Conservation (phyloP, 23 tunicate genomes). For the Oikopleura dioica region DNA sequence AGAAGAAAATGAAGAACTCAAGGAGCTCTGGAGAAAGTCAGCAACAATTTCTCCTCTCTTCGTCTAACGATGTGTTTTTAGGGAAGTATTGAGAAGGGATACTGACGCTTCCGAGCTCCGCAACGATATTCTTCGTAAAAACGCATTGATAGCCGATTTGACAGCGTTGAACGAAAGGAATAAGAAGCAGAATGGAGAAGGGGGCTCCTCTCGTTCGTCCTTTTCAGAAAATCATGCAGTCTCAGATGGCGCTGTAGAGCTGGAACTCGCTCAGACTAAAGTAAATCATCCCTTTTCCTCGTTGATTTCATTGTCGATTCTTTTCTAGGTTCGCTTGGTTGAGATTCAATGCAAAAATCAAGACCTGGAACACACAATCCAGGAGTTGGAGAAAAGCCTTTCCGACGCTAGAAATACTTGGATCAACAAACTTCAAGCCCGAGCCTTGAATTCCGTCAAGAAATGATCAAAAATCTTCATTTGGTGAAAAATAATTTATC, state of each 20-base stretch:
- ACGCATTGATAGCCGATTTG: background rate
- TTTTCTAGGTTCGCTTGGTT: background rate
- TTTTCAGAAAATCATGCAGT: background rate
- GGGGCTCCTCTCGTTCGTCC: background rate
- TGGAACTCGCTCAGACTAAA: background rate
- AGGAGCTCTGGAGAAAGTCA: too few species aligned
- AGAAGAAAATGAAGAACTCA: too few species aligned
- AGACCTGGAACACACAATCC: background rate
- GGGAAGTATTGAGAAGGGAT: too few species aligned
- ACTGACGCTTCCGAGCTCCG: too few species aligned
- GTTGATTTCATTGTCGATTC: too few species aligned
- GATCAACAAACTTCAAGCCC: background rate
- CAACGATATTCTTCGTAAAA: background rate
- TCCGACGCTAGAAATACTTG: background rate
- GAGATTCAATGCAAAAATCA: background rate
- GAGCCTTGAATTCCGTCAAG: background rate
- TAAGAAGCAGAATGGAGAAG: background rate
- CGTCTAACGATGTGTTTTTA: too few species aligned
- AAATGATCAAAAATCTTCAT: background rate
- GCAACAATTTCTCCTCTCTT: too few species aligned
- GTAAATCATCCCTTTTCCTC: background rate
- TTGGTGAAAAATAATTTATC: too few species aligned
- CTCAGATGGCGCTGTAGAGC: background rate
- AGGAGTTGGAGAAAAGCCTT: background rate
- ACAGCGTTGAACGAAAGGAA: background rate